Evolutionary conservation across 2,888 invertebrate genomes (phyloP).

Genomic region (Hemithea aestivaria): DNA sequence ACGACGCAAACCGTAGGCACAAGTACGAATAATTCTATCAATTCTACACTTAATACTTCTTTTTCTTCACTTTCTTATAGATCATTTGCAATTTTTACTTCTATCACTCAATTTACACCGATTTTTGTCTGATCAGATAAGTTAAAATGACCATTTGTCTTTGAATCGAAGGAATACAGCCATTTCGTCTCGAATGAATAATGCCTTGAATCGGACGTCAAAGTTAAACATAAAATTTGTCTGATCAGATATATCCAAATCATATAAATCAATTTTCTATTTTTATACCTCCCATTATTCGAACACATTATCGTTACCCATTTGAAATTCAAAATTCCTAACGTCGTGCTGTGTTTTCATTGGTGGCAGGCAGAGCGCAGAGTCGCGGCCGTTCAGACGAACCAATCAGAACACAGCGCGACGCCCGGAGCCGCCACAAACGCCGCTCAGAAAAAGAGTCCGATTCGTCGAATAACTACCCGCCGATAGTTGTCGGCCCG

Average conservation of each 20-base stretch:
- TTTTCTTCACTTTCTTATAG: slow-evolving; percentile 25
- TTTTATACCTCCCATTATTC: slow-evolving; percentile 1
- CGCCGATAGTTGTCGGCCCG: slow-evolving; percentile 70
- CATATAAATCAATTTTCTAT: too few relatives aligned
- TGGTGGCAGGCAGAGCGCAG: slow-evolving; percentile 79
- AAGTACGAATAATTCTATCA: slow-evolving; percentile 83
- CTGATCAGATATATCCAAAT: too few relatives aligned
- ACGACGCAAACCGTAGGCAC: slow-evolving; percentile 92
- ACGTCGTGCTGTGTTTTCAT: slow-evolving; percentile 80
- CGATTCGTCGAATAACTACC: slow-evolving; percentile 77
- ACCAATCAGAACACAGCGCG: slow-evolving; percentile 80
- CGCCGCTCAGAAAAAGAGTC: slow-evolving; percentile 77
- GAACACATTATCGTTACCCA: slow-evolving; percentile 64
- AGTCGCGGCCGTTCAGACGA: slow-evolving; percentile 75
- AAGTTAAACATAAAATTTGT: too few relatives aligned
- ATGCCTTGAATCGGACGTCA: too few relatives aligned
- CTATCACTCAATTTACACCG: slow-evolving; percentile 30
- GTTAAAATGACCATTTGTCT: too few relatives aligned
- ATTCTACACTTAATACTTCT: slow-evolving; percentile 53
- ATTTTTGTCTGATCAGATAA: too few relatives aligned
- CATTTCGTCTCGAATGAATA: too few relatives aligned
- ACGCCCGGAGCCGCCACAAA: slow-evolving; percentile 65
- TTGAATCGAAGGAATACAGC: too few relatives aligned
- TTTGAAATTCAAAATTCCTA: slow-evolving; percentile 54
- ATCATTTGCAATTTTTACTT: slow-evolving; percentile 29